Base-by-base conservation (phyloP, 1,140 invertebrate genomes). In the Geopemphigus sp. region DNA sequence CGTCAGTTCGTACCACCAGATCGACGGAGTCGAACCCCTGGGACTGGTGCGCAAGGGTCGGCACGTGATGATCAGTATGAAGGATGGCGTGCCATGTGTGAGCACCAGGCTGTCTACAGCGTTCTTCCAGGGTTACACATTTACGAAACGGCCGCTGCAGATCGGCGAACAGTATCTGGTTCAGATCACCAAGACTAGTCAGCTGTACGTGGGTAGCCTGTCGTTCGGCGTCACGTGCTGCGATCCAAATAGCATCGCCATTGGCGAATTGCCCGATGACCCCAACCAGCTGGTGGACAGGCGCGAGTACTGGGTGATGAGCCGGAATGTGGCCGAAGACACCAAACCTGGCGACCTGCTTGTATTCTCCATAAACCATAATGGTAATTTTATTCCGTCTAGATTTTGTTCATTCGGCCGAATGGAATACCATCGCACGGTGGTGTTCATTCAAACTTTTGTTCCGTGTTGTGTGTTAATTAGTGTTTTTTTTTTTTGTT, bases 281-380 rank as follows among this genome's bases (percentile, higher is more conserved):
- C 92, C 95, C 0, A 95, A 98, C 83, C 89, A 93, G 32, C 87
- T 99, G 0, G 85, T 98, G 4, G 97, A 99, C 85, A 88, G 97
- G n/a, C 93, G 92, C 0, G 80, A 99, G 84, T 98, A 98, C 85
- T 98, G 96, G 96, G 95, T 98, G 1, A 94, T 98, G 0, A 93
- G 93, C 82, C 94, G 97, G 83, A 95, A 98, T 84, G 94, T 98
- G 3, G 95, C 94, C 0, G 91, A 92, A 45, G 91, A 89, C 54
- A 90, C 95, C 0, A 88, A 93, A 81, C 89, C 92, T 32, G 95
- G 94, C 1, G 96, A 98, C 85, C 94, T 97, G 85, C 90, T 98
- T 8, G 91, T 92, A n/a, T 95, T 98, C 84, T 93, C 90, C 81
- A 88, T 98, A 15, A 93, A 93, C 0, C 86, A 89, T 80, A 91